Base-by-base conservation (phyloP, 2,888 invertebrate genomes). In the Drosophila ezoana region DNA sequence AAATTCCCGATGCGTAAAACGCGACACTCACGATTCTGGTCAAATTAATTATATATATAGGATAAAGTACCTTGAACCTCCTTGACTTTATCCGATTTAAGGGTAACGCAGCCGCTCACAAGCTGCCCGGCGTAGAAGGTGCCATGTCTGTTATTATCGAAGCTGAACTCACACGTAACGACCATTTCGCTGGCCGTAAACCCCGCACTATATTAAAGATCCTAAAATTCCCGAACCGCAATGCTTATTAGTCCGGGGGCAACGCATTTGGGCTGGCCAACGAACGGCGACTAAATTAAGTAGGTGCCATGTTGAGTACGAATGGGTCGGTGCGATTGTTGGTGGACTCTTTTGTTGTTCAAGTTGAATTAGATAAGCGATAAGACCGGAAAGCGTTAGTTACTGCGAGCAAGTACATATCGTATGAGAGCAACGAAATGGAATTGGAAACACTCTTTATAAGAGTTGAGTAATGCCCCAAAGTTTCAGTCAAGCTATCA, bases 121-220 rank as follows among this genome's bases (percentile, higher is more conserved):
- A 89, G 66, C 74, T 92, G 91, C 1, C 92, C 92, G 57, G 91
- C 89, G 60, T 89, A 92, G 83, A 90, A 92, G 6, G 90, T 90
- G 38, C 89, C 90, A 32, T 85, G 65, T 14, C 75, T 76, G 75
- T 91, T 92, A 47, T 91, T 81, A 68, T 92, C 91, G 53, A 92
- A 92, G 63, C 84, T 82, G 32, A 92, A 91, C 71, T 90, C 90
- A 67, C 91, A 92, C 62, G 78, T 87, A 44, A 91, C 89, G 48
- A 90, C 91, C 92, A 92, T 91, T 81, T 79, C 79, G 28, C 40
- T 8, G 35, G 33, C 28, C 45, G 23, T 20, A 33, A 60, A 37
- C 13, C 14, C 16, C 48, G n/a, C 32, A 40, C 28, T 35, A 5
- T 32, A 16, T 11, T 10, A 28, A n/a, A 32, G 51, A 58, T 62